Base-by-base conservation (phyloP, 2,113 vertebrate species). In the Oplegnathus fasciatus region DNA sequence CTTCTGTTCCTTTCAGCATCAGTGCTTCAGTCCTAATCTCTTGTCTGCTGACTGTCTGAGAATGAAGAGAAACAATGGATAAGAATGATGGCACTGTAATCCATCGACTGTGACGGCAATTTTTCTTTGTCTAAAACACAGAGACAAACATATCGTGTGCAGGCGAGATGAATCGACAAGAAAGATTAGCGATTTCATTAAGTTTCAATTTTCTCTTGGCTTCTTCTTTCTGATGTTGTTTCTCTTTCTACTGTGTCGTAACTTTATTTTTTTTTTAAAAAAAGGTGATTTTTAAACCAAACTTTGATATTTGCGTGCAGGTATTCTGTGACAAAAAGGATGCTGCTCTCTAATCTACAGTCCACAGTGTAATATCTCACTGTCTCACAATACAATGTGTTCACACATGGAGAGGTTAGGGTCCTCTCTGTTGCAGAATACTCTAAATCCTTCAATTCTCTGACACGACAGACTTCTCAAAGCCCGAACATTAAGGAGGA, bases 121-220 rank as follows among this genome's bases (percentile, higher is more conserved):
- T 88, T 85, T 46, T 88, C 88, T 89, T 84, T 90, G 90, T 90
- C 89, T 82, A 15, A 85, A 57, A 84, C 84, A 46, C 60, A 18
- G 65, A 60, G 62, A 76, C 82, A 75, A 91, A 91, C 86, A 86
- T 82, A 80, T 81, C 74, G 83, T 40, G 50, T 6, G 50, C 65
- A 5, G 15, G 74, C 74, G 57, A 85, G 73, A 90, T 80, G 86
- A 84, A 46, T 80, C 24, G 15, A 86, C 60, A 72, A 84, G 85
- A 91, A 80, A 85, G 81, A 90, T 91, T 78, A 91, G 77, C 82
- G 65, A 67, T 91, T 87, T 93, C 86, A 87, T 91, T 84, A 90
- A 84, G 68, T 88, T 84, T 91, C 81, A 88, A 87, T 91, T 88
- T 82, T 46, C 46, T 55, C 46, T 0, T 3, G 40, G 50, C n/a